Percentiles rank a stretch among this genome's conserved stretches.
phyloP scores from a whole-genome alignment of 1,140 invertebrate genomes.

The Trypoxylus dichotomus region DNA sequence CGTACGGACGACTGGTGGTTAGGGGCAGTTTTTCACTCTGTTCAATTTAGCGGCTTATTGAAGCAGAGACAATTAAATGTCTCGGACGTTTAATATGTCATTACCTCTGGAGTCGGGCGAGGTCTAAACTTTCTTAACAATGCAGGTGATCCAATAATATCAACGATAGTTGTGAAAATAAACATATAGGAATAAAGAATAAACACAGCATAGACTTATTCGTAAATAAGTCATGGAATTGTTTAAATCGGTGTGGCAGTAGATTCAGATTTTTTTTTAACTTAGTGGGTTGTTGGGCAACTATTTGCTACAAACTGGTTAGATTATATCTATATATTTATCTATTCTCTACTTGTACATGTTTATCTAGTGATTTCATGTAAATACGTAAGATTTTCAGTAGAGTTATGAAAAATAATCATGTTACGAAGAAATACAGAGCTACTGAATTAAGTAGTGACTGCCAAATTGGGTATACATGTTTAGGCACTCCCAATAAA shows the following conservation, averaged over 20 bases:
- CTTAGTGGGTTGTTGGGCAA: no score
- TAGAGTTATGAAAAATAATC: no score
- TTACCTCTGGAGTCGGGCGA: not conserved
- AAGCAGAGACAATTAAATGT: conserved; percentile 14
- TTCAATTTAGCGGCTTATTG: conserved; percentile 14
- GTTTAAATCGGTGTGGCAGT: not conserved
- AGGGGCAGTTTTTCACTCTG: not conserved
- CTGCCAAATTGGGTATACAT: no score
- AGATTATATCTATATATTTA: no score
- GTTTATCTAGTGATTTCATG: no score
- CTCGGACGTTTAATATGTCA: not conserved
- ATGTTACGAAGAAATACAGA: no score
- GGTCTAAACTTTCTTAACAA: not conserved
- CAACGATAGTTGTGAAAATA: not conserved
- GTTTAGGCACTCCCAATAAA: no score
- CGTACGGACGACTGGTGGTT: not conserved
- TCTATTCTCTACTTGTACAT: no score
- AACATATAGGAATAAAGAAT: not conserved
- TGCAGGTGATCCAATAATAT: not conserved
- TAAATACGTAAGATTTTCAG: no score
- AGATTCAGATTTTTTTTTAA: not conserved
- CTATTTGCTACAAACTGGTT: no score
- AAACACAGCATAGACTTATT: not conserved
- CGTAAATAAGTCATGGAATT: no score
- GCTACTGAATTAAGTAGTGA: no score